Conservation (phyloP, 2,113 vertebrate species). For the Nyctereutes procyonoides region DNA sequence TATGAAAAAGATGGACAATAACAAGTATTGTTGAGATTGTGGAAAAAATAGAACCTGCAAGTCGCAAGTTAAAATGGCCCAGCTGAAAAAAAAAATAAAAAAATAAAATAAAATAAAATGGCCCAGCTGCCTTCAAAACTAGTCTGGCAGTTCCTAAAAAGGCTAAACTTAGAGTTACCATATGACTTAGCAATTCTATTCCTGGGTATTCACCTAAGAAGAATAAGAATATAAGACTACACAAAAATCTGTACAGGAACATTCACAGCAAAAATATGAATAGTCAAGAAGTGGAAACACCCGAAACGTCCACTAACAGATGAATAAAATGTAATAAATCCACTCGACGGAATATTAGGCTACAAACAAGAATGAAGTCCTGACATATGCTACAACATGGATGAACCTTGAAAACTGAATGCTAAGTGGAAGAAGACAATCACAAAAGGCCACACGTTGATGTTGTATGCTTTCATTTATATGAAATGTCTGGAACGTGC, state of each 20-base stretch:
- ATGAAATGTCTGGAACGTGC: not conserved
- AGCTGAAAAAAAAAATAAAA: too few relatives aligned
- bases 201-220: constrained; percentile 9
- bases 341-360: not conserved
- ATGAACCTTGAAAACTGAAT: constrained; percentile 4
- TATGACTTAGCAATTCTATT: not conserved
- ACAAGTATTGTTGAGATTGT: not conserved
- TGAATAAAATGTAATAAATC: not conserved
- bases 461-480: not conserved
- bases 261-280: not conserved
- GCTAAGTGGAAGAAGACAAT: not conserved
- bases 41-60: not conserved
- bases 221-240: constrained; percentile 25
- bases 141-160: constrained; percentile 23
- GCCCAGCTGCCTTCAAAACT: not conserved
- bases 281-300: not conserved
- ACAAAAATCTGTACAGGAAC: not conserved
- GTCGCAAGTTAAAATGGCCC: not conserved
- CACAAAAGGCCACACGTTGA: not conserved
- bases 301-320: not conserved
- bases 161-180: not conserved
- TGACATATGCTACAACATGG: not conserved
- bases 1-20: not conserved
- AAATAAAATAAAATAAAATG: too few relatives aligned
- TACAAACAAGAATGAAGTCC: constrained; percentile 35